Conservation (phyloP, 2,113 vertebrate genomes). For the Rhea americana region DNA sequence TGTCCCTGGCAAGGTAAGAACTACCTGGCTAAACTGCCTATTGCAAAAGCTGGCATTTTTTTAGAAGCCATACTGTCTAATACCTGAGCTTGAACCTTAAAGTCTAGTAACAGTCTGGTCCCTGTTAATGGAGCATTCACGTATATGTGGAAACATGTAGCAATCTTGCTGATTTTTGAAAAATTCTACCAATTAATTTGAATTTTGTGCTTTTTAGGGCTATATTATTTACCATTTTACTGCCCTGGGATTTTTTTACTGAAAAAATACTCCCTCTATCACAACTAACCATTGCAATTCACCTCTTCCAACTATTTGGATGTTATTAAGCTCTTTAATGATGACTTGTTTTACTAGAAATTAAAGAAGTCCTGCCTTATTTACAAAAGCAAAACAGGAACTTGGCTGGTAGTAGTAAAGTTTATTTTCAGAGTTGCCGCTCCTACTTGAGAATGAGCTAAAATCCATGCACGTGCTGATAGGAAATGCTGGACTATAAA, state of each 20-base stretch:
- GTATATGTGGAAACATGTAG: no score
- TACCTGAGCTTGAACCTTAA: not conserved
- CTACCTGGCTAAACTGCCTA: rapidly evolving
- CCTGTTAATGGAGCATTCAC: not conserved
- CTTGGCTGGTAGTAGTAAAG: not conserved
- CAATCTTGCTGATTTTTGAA: rapidly evolving
- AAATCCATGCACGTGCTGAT: not conserved
- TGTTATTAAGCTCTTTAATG: not conserved
- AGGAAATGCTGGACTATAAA: not conserved
- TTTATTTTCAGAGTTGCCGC: not conserved
- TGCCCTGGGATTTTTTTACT: rapidly evolving
- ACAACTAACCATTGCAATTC: not conserved
- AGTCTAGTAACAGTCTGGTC: not conserved
- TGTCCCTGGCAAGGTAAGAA: not conserved
- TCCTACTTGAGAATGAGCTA: not conserved
- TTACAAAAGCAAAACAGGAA: not conserved
- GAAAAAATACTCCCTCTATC: not conserved
- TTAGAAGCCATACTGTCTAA: not conserved
- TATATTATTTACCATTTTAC: not conserved
- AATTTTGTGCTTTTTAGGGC: not conserved
- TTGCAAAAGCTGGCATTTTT: rapidly evolving
- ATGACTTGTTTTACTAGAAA: rapidly evolving
- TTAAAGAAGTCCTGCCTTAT: not conserved
- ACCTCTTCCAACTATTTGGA: not conserved
- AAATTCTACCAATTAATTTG: not conserved